Evolutionary conservation across 2,888 invertebrate genomes (phyloP).

Genomic region (Ophonus ardosiacus): DNA sequence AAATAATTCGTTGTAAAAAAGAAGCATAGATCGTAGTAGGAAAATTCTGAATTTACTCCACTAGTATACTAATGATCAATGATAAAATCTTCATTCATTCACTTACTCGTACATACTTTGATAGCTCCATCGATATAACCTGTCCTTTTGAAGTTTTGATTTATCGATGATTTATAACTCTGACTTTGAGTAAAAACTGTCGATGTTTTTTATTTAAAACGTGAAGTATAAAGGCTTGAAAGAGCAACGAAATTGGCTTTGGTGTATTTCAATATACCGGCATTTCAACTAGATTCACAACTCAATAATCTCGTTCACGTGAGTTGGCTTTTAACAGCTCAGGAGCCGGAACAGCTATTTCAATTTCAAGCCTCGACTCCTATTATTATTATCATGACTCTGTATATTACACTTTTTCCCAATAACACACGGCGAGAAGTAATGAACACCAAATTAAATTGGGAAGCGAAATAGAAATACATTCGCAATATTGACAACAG

Average conservation of each 20-base stretch:
- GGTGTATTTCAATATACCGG: neutral
- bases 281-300: neutral
- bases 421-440: neutral
- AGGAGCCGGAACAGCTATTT: neutral
- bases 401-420: neutral
- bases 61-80: too few relatives aligned
- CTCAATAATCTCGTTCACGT: slow-evolving; percentile 7
- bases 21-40: too few relatives aligned
- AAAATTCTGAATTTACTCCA: too few relatives aligned
- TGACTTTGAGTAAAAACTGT: neutral
- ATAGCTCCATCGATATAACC: too few relatives aligned
- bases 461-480: neutral
- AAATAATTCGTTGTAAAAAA: too few relatives aligned
- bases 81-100: too few relatives aligned
- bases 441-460: neutral
- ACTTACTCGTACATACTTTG: too few relatives aligned
- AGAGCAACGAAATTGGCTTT: neutral
- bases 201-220: neutral
- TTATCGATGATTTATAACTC: neutral
- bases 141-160: too few relatives aligned
- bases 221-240: neutral
- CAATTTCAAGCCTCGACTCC: neutral
- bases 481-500: too few relatives aligned
- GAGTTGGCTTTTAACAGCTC: neutral
- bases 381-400: neutral